Percentiles rank a stretch among this genome's conserved stretches.
phyloP scores from a whole-genome alignment of 1,140 invertebrate species.

The Neoseiulus cucumeris region DNA sequence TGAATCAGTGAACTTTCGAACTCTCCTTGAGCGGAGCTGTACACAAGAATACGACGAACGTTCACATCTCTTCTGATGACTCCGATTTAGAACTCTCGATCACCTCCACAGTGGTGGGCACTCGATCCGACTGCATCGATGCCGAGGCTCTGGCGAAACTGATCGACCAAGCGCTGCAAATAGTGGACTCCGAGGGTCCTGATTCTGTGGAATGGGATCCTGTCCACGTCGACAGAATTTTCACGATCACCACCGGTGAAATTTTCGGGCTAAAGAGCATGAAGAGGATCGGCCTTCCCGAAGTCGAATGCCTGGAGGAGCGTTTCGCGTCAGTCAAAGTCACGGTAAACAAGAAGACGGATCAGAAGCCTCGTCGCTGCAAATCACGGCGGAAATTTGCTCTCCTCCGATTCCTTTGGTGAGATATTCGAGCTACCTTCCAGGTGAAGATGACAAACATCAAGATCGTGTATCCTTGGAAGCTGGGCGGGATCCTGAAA shows the following conservation, averaged over 20 bases:
- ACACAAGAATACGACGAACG: no score
- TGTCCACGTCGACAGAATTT: neutral
- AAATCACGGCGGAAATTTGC: neutral
- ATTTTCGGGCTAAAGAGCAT: neutral
- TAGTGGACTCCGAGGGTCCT: neutral
- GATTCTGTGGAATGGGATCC: neutral
- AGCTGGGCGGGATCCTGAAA: neutral
- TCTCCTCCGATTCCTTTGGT: neutral
- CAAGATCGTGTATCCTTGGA: neutral
- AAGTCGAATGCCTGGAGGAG: neutral
- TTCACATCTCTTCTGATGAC: no score
- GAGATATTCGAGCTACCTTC: neutral
- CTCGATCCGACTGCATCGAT: neutral
- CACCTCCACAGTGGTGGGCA: no score
- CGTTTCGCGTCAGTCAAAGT: neutral
- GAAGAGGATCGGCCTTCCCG: neutral
- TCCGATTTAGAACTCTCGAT: no score
- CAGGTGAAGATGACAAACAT: neutral
- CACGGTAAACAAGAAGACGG: neutral
- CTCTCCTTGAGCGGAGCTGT: no score
- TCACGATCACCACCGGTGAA: neutral
- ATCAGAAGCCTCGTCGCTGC: neutral
- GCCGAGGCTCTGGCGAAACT: neutral
- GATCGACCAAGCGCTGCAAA: neutral
- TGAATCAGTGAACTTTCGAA: no score